Evolutionary conservation across 2,888 invertebrate genomes (phyloP), one percentile per base, ranked within the genome.

Genomic region (Melanotus villosus): DNA sequence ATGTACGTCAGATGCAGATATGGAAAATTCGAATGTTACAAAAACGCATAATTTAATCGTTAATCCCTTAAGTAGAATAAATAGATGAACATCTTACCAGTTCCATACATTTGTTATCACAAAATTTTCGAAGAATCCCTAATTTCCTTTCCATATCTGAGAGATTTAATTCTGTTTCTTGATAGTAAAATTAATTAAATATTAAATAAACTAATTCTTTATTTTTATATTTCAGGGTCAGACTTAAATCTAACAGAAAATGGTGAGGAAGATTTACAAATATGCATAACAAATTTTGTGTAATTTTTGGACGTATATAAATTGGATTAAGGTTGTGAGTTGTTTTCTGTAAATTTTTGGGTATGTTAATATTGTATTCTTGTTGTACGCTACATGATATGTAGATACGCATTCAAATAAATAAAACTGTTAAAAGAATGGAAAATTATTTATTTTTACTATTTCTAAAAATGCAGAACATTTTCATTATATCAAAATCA

Each of bases 181-280:
- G 32, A 12, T 18, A 34, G 26, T 26, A 7, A 3, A 26, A 26
- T 26, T 7, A 5, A 7, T 26, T 26, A 5, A n/a, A 5, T 26
- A 26, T 5, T 26, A 50, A 19, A 30, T 63, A 41, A 47, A 67
- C 21, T 69, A 59, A 63, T 38, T 59, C 63, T 43, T n/a, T 47
- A 41, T 74, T 77, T 76, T 79, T 78, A 66, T 78, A 75, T 82
- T 83, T 80, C 80, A 83, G 83, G 79, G 73, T 78, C 78, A 79
- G 81, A 81, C 77, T 79, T 81, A 83, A 83, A 81, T 82, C 79
- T 79, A 76, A 79, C 81, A 82, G 80, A 79, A 78, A 77, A 74
- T 80, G 81, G 79, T 79, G 80, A 81, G 19, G 52, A 6, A 32
- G 30, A 26, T 14, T 21, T 16, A 1, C 2, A 14, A 50, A 50